Conservation (phyloP, 2,797 vertebrate genomes). For the Falco columbarius region DNA sequence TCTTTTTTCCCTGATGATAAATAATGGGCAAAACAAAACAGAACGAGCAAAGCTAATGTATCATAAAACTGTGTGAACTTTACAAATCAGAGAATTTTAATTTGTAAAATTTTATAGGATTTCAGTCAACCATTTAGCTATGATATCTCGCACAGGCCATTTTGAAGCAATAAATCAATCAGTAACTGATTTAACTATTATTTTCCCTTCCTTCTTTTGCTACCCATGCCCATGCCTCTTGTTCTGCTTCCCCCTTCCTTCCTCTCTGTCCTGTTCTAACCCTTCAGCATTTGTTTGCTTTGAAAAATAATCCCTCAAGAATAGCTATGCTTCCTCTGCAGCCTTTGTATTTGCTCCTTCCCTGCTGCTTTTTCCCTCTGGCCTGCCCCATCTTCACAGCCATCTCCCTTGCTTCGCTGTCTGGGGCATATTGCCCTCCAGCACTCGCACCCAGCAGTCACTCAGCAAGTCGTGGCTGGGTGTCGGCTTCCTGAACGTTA, state of each 20-base stretch:
- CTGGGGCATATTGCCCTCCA: background rate
- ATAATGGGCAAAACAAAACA: background rate
- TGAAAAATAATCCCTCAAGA: background rate
- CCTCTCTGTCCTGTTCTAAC: background rate
- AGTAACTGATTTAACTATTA: background rate
- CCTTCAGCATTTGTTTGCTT: background rate
- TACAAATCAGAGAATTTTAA: background rate
- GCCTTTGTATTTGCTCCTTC: background rate
- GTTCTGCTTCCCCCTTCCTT: background rate
- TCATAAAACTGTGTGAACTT: background rate
- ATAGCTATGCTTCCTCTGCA: background rate
- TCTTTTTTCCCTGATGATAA: background rate
- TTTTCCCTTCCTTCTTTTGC: background rate
- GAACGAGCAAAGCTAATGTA: background rate
- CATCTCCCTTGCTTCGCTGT: background rate
- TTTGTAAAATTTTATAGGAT: background rate
- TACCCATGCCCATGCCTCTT: rapidly evolving
- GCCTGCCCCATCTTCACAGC: background rate
- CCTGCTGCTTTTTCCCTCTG: background rate
- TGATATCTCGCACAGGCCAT: background rate
- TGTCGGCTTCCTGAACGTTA: background rate
- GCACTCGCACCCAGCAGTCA: background rate
- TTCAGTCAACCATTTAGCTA: background rate
- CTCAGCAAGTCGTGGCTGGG: background rate
- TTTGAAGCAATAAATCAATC: background rate